These are phyloP conservation scores for Castor canadensis DNA, from an alignment of 2,113 vertebrate genomes.

Conservation along the genomic window DNA sequence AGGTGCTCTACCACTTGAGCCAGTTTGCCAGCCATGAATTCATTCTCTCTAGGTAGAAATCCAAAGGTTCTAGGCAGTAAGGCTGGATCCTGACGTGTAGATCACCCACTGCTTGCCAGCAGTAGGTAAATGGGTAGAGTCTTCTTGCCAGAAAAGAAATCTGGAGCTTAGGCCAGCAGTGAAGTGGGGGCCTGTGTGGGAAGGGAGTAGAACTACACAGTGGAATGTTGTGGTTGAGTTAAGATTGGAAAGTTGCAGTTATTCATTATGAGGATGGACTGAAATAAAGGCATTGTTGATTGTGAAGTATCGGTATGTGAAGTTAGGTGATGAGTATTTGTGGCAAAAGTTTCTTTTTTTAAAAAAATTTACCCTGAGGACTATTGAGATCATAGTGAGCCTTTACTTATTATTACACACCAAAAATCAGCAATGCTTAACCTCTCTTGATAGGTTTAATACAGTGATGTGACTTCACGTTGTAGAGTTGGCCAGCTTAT, in stretches of 20 bases:
- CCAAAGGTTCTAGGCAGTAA: not conserved
- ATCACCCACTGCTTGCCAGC: not conserved
- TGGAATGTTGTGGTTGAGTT: not conserved
- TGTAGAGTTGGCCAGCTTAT: not conserved
- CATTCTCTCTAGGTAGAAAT: not conserved
- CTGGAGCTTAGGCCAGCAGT: not conserved
- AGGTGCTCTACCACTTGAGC: no score
- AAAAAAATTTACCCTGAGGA: no score
- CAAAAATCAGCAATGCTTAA: conserved; percentile 7
- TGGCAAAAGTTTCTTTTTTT: not conserved
- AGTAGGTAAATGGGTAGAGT: not conserved
- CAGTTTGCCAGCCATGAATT: no score
- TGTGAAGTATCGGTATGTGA: not conserved
- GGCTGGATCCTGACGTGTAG: not conserved
- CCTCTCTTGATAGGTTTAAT: not conserved
- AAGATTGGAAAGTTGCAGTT: not conserved
- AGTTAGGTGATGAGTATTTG: not conserved
- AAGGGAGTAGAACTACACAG: not conserved
- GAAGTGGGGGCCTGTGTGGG: not conserved
- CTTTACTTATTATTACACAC: not conserved
- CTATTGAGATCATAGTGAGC: not conserved
- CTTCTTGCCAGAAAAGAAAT: not conserved
- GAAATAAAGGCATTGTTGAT: not conserved
- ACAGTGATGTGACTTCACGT: not conserved
- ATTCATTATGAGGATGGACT: not conserved